Evolutionary conservation across 2,888 invertebrate species (phyloP).

Genomic region (Laspeyria flexula): DNA sequence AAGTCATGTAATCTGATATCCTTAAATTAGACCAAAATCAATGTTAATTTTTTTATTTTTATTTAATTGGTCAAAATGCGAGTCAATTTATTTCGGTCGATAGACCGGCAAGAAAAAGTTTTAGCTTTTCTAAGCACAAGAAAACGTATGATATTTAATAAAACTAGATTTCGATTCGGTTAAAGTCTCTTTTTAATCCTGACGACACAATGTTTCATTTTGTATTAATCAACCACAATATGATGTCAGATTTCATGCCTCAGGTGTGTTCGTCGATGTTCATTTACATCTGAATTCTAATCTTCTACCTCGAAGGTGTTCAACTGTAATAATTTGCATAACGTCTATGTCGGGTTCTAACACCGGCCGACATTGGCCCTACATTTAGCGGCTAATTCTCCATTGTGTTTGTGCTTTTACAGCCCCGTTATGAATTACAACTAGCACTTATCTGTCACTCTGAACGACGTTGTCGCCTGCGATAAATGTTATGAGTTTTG

Average conservation of each 20-base stretch:
- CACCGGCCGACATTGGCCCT: slow-evolving; percentile 54
- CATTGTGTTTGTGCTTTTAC: slow-evolving; percentile 60
- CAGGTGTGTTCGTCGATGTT: slow-evolving; percentile 31
- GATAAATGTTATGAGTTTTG: slow-evolving; percentile 48
- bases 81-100: no score
- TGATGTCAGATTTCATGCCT: slow-evolving; percentile 25
- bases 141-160: no score
- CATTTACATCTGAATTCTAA: slow-evolving; percentile 39
- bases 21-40: no score
- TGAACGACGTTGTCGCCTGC: slow-evolving; percentile 47
- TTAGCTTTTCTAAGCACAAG: no score
- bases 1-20: no score
- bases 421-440: slow-evolving; percentile 65
- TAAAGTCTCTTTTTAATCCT: neutral
- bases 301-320: slow-evolving; percentile 12
- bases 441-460: slow-evolving; percentile 58
- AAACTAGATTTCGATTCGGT: no score
- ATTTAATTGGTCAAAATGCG: no score
- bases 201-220: neutral
- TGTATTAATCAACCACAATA: slow-evolving; percentile 3
- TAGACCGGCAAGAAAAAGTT: no score
- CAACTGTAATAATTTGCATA: slow-evolving; percentile 41
- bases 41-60: no score
- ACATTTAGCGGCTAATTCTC: slow-evolving; percentile 58
- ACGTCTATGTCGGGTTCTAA: slow-evolving; percentile 21